Evolutionary conservation across 2,113 vertebrate species (phyloP), one percentile per base, ranked within the genome.

Genomic region (cat (Felis catus)): DNA sequence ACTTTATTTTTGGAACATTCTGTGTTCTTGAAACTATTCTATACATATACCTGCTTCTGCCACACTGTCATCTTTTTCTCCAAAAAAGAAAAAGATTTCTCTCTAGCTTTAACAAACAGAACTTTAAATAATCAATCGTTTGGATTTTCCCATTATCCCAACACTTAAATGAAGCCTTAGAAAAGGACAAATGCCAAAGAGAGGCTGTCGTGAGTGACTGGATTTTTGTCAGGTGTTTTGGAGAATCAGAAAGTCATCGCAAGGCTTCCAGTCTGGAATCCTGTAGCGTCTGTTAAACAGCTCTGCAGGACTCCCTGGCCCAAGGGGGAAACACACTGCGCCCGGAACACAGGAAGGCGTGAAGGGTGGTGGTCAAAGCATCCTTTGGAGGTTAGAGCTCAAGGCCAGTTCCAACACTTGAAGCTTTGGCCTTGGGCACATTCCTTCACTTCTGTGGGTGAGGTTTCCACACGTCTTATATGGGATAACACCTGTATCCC

Each of bases 11-110:
- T 97, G 80, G 97, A 97, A 96, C 76, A 23, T 23, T 79, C 41
- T 97, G 95, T 95, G 70, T 96, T 95, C 70, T 53, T 92, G 97
- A 98, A 97, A 98, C 94, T 45, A 12, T 74, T 96, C 48, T 4
- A 55, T 41, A 86, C 39, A 48, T 87, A 94, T 87, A 93, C 18
- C 79, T 89, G 41, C 55, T 81, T 83, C 95, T 83, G 14, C 18
- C 65, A 55, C 18, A 61, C 55, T 41, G 81, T 74, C 39, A 58
- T 73, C 82, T 89, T 96, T 76, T 94, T 89, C 76, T 93, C 78
- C 27, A 83, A 36, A 16, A 53, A 78, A 90, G 68, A 76, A 82
- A 82, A 80, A 95, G 19, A 85, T 29, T 83, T 86, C 74, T 91
- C 76, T 73, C 18, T 33, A 83, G 68, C n/a, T 74, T 89, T 86